Conservation (phyloP, 2,113 vertebrate species). For the Fulica atra region DNA sequence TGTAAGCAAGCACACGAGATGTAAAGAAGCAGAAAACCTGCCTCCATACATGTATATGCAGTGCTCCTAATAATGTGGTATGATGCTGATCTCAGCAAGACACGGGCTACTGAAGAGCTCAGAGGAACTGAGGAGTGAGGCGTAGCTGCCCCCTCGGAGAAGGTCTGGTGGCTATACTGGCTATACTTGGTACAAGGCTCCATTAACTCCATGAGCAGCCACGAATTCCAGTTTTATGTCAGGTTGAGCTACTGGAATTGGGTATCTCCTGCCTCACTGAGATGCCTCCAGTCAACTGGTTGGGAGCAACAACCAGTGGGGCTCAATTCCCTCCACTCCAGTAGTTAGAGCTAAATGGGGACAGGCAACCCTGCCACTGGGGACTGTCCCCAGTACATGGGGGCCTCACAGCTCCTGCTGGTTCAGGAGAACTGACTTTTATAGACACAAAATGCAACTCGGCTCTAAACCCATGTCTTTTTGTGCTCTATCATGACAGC, state of each 20-base stretch:
- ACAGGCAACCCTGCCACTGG: background rate
- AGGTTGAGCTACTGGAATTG: background rate
- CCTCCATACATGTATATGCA: background rate
- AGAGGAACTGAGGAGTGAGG: background rate
- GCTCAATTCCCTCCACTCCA: background rate
- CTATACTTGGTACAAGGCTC: background rate
- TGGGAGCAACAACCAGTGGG: background rate
- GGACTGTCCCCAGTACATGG: background rate
- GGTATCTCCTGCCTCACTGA: background rate
- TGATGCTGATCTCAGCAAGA: background rate
- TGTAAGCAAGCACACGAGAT: background rate
- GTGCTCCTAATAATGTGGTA: background rate
- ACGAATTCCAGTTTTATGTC: background rate
- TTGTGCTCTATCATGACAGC: background rate
- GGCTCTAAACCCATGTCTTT: fast-evolving
- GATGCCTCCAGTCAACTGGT: background rate
- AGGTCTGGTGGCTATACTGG: background rate
- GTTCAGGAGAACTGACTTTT: background rate
- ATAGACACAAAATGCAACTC: background rate
- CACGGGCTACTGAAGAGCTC: background rate
- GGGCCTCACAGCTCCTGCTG: background rate
- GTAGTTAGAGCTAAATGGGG: background rate
- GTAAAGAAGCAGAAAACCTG: background rate
- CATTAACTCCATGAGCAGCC: background rate
- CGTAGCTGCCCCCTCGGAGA: background rate